These are phyloP conservation scores for Alethe castanea DNA, from an alignment of 2,113 vertebrate species.

Conservation along the genomic window DNA sequence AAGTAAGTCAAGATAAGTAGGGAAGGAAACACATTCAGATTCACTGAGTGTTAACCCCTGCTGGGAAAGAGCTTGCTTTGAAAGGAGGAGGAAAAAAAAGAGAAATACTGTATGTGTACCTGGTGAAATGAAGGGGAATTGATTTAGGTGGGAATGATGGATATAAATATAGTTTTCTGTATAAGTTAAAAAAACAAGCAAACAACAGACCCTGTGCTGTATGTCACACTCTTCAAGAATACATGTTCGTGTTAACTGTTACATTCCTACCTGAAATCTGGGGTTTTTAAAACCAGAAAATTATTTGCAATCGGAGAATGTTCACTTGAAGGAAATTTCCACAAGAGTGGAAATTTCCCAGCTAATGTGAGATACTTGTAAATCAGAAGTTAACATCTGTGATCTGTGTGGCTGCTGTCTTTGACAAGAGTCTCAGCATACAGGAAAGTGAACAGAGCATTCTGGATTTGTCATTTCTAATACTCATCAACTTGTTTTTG, in stretches of 20 bases:
- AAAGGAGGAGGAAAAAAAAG: not conserved
- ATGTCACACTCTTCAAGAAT: fast-evolving
- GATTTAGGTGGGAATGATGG: not conserved
- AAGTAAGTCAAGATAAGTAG: not conserved
- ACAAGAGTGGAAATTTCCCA: not conserved
- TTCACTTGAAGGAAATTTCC: not conserved
- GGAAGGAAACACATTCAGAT: not conserved
- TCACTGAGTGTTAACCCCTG: not conserved
- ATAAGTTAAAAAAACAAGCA: not conserved
- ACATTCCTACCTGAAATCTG: not conserved
- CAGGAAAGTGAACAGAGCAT: not conserved
- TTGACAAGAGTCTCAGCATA: not conserved
- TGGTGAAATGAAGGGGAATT: not conserved
- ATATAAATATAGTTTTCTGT: not conserved
- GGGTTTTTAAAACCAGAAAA: not conserved
- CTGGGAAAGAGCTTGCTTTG: not conserved
- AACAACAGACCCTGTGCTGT: not conserved
- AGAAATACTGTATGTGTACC: not conserved
- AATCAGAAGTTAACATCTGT: not conserved
- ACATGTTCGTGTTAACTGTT: not conserved
- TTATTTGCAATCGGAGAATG: not conserved
- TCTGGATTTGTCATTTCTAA: slow-evolving; percentile 8
- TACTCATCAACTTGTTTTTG: not conserved
- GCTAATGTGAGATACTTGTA: not conserved
- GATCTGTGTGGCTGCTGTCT: not conserved